Evolutionary conservation across 2,888 invertebrate species (phyloP), one percentile per base, ranked within the genome.

Genomic region (Eretmocerus hayati): DNA sequence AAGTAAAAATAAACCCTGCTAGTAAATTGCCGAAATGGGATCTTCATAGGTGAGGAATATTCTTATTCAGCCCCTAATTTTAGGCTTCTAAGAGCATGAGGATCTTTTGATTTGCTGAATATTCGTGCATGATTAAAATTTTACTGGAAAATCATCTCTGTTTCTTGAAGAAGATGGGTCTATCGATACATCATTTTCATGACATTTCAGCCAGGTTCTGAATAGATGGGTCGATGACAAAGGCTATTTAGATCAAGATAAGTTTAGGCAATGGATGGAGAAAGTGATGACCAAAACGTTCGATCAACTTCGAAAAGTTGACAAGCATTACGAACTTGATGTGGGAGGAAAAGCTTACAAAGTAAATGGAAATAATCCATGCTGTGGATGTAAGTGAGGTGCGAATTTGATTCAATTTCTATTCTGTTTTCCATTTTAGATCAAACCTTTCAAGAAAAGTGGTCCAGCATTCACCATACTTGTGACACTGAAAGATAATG

Each of bases 401-500:
- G n/a, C n/a, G n/a, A n/a, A n/a, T n/a, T n/a, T n/a, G n/a, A n/a
- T n/a, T n/a, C n/a, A n/a, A n/a, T n/a, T n/a, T n/a, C n/a, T n/a
- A n/a, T n/a, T n/a, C n/a, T n/a, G n/a, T n/a, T n/a, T n/a, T n/a
- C n/a, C n/a, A n/a, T n/a, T 11, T 11, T 21, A 44, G 48, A 16
- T 40, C 9, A 43, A 46, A 31, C 23, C 32, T 2, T 67, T 72
- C 46, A 71, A 58, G 41, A 74, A 75, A 56, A 68, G 73, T 0
- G 79, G 78, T 0, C 81, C 81, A 0, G 81, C 81, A 3, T 77
- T 77, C 57, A 81, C 79, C 0, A 56, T 81, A 5, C 68, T 66
- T 48, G 59, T 80, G 13, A 46, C 64, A 4, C 55, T 64, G 4
- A 39, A 32, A 38, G 41, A 45, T 13, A 33, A 33, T 42, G 16